These are phyloP conservation scores for Delichon dasypus DNA, from an alignment of 2,797 vertebrate species.

Conservation along the genomic window DNA sequence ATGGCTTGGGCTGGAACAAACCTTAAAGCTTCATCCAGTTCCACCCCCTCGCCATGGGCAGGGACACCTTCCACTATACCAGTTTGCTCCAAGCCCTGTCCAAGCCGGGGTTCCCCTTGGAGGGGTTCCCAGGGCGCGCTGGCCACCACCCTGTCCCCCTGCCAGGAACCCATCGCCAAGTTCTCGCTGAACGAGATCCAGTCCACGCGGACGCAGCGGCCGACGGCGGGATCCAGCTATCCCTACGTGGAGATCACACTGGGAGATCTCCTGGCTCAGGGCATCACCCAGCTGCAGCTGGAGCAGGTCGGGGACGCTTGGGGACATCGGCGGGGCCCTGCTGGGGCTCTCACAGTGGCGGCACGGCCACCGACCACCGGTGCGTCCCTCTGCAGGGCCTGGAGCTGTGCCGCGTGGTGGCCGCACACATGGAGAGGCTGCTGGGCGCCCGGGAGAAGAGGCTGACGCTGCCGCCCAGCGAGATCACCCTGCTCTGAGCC, in stretches of 20 bases:
- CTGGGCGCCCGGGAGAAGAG: slow-evolving; percentile 89
- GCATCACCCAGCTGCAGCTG: slow-evolving; percentile 91
- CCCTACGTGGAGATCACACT: slow-evolving; percentile 93
- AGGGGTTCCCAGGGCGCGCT: accelerated
- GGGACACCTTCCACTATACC: not conserved
- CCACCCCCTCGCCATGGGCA: not conserved
- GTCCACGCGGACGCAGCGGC: slow-evolving; percentile 89
- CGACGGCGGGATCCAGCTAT: slow-evolving; percentile 87
- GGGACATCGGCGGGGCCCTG: accelerated
- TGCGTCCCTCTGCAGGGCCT: slow-evolving; percentile 79
- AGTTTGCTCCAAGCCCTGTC: not conserved
- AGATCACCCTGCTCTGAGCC: slow-evolving; percentile 93
- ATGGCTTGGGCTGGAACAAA: not conserved
- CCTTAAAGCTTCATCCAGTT: not conserved
- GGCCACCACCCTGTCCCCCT: not conserved
- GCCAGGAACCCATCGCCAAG: slow-evolving; percentile 83
- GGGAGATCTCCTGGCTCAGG: slow-evolving; percentile 87
- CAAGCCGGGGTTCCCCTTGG: not conserved
- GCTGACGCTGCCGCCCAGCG: slow-evolving; percentile 92
- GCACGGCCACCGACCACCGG: accelerated
- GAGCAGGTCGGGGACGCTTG: slow-evolving; percentile 82
- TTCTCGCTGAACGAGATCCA: slow-evolving; percentile 93
- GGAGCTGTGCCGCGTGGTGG: slow-evolving; percentile 93
- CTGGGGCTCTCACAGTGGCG: accelerated
- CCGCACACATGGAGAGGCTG: slow-evolving; percentile 91